Conservation (phyloP, 2,888 invertebrate genomes). For the Argyra leucocephala region DNA sequence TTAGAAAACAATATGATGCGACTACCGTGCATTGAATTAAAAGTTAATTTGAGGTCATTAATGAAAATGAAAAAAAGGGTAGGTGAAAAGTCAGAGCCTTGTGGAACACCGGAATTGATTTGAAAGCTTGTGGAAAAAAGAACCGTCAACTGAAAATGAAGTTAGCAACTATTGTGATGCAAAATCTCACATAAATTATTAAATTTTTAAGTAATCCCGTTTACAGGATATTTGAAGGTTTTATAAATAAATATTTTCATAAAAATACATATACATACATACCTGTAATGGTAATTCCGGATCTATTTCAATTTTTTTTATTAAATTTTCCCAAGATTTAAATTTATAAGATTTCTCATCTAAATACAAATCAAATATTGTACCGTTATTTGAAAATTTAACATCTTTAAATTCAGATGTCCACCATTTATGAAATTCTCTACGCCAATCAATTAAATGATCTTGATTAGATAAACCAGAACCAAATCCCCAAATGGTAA, state of each 20-base stretch:
- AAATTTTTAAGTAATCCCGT: too few species aligned
- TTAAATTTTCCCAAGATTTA: slow-evolving; percentile 73
- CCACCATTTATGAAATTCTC: slow-evolving; percentile 95
- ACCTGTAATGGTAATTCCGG: slow-evolving; percentile 80
- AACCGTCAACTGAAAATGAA: too few species aligned
- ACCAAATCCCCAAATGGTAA: slow-evolving; percentile 88
- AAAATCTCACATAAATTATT: too few species aligned
- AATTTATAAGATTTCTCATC: slow-evolving; percentile 78
- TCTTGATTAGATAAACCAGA: slow-evolving; percentile 77
- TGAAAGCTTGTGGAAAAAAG: too few species aligned
- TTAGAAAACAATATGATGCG: too few species aligned
- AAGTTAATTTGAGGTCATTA: too few species aligned
- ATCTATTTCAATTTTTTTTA: slow-evolving; percentile 68
- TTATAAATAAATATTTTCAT: background rate
- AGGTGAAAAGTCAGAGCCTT: too few species aligned
- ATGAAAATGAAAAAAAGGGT: too few species aligned
- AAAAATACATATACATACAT: slow-evolving; percentile 15
- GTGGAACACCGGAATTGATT: too few species aligned
- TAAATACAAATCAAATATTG: slow-evolving; percentile 82
- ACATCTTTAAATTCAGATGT: slow-evolving; percentile 83
- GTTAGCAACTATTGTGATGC: too few species aligned
- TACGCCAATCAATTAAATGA: slow-evolving; percentile 80
- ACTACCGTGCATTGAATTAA: too few species aligned
- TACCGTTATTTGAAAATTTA: slow-evolving; percentile 71
- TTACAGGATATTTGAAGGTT: too few species aligned